Percentiles rank a stretch among this genome's conserved stretches.
These are phyloP conservation scores for Sphecodes monilicornis DNA, from an alignment of 2,888 invertebrate species.

Conservation along the genomic window DNA sequence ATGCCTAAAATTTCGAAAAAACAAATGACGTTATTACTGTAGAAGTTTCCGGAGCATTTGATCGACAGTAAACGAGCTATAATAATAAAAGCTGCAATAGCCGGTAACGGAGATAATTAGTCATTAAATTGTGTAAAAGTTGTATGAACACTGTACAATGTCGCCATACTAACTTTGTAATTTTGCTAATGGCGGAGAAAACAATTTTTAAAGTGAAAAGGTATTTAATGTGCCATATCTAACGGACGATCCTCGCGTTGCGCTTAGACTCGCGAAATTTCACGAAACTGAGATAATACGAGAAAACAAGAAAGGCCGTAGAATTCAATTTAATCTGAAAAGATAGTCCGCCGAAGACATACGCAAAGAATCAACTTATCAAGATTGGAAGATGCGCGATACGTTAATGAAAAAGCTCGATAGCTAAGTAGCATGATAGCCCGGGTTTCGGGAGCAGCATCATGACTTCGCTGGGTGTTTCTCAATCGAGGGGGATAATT, in stretches of 20 bases:
- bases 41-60: too few species aligned
- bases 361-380: background rate
- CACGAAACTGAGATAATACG: background rate
- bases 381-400: background rate
- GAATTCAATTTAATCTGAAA: background rate
- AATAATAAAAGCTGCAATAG: too few species aligned
- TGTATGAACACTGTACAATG: too few species aligned
- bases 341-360: background rate
- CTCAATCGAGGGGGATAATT: background rate
- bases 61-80: too few species aligned
- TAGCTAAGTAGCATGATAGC: background rate
- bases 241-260: background rate
- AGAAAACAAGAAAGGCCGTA: background rate
- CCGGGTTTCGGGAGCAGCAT: background rate
- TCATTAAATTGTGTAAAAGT: too few species aligned
- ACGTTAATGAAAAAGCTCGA: slow-evolving; percentile 1
- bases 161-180: background rate
- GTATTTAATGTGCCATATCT: background rate
- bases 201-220: background rate
- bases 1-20: too few species aligned
- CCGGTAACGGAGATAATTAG: too few species aligned
- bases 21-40: too few species aligned
- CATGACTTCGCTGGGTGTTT: background rate
- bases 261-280: background rate
- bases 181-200: background rate